Base-by-base conservation (phyloP, 2,113 vertebrate species). In the Anhinga anhinga region DNA sequence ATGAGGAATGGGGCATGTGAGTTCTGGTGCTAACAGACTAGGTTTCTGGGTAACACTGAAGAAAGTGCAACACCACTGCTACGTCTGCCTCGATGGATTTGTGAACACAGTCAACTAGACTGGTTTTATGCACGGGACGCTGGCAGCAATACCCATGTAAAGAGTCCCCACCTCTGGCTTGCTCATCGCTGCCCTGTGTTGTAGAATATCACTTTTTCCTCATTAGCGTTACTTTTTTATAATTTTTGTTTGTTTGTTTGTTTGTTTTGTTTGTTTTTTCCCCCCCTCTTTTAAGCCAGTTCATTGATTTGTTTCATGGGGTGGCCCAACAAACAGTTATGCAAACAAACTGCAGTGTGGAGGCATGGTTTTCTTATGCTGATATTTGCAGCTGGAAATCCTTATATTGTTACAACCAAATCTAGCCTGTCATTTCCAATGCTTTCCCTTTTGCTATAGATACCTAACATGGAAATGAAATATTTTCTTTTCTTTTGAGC, bases 71-170 rank as follows among this genome's bases (percentile, higher is more conserved):
- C 32, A 34, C 9, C 38, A 27, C n/a, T 0, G 0, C 23, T 55
- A 53, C 6, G 1, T 21, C 38, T 65, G n/a, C 55, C 44, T 42
- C 0, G 0, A 13, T 5, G 65, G 11, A 59, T 61, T n/a, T 2
- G 2, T 50, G 25, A 30, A n/a, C 14, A 32, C 26, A 12, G 21
- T 44, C 63, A 81, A 3, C 23, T 7, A 18, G 27, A 19, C 12
- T 73, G 16, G 18, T 45, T 50, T 81, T 44, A 65, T 9, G 6
- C 9, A 15, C 1, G 3, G 49, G 32, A 77, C 2, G 0, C 1
- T 55, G 53, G 40, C 45, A 86, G 15, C 19, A 30, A 26, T 10
- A 80, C 3, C 2, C 4, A 10, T 10, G 9, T 4, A 29, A 62
- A 66, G 4, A 25, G 22, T 18, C 17, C 23, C 25, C 32, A 6